A percentile compares a stretch with the other conserved stretches of the same genome.
phyloP scores from a whole-genome alignment of 1,140 invertebrate species.

The Phymastichus coffea region DNA sequence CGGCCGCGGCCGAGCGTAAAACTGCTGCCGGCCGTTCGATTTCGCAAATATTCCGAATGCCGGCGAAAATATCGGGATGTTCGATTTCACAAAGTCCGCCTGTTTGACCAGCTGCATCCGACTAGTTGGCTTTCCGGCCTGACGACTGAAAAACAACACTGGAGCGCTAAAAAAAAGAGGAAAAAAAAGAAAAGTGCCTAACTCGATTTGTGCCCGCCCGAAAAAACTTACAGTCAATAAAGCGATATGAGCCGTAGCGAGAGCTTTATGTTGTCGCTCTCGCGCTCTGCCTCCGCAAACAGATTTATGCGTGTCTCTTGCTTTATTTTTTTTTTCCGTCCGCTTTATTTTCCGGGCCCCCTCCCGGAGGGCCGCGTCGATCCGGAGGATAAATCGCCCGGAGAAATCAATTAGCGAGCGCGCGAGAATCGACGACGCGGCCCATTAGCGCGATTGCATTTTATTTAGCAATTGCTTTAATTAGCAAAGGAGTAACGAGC shows the following conservation, averaged over 20 bases:
- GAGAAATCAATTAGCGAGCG: conserved; percentile 23
- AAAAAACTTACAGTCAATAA: conserved; percentile 27
- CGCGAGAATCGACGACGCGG: conserved; percentile 25
- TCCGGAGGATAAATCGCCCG: too few species aligned
- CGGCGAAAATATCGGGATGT: conserved; percentile 19
- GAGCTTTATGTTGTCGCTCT: too few species aligned
- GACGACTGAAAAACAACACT: too few species aligned
- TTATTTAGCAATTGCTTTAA: conserved; percentile 59
- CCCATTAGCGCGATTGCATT: conserved; percentile 58
- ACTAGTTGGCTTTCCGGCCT: too few species aligned
- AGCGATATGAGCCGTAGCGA: conserved; percentile 24
- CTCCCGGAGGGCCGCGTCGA: too few species aligned
- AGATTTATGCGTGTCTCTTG: too few species aligned
- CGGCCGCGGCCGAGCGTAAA: conserved; percentile 17
- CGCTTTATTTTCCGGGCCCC: too few species aligned
- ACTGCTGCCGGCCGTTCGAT: conserved; percentile 7
- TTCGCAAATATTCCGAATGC: conserved; percentile 22
- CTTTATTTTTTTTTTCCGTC: too few species aligned
- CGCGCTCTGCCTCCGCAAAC: too few species aligned
- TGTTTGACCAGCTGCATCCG: conserved; percentile 25
- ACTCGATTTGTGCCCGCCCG: conserved; percentile 17
- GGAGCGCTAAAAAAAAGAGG: too few species aligned
- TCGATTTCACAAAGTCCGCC: neutral
- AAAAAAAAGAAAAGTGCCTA: conserved; percentile 22
- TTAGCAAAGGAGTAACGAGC: conserved; percentile 53